Base-by-base conservation (phyloP, 2,888 invertebrate species). In the Monochamus alternatus region DNA sequence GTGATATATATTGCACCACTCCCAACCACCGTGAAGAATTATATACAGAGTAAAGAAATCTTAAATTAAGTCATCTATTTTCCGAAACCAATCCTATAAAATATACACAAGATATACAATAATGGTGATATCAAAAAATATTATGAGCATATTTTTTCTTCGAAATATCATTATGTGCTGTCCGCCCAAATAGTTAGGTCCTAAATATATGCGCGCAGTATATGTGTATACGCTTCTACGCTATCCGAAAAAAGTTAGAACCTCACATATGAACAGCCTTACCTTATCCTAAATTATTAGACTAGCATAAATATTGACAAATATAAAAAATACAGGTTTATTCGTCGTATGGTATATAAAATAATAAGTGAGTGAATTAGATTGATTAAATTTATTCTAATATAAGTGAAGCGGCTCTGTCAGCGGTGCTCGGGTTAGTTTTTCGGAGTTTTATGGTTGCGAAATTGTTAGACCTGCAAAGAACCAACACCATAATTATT, bases 391-490 rank as follows among this genome's bases (percentile, higher is more conserved):
- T 31, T 31, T 78, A 81, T 75, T 81, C 81, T 76, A 80, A 47
- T 60, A 80, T 79, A 60, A 89, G 92, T 82, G 96, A 95, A 84
- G 95, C 94, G 82, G 95, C 95, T 85, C 96, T 93, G 90, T 96
- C 96, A 89, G 60, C 60, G 30, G 95, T 95, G 79, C 85, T 86
- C 87, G 96, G 95, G 91, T 95, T 93, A 86, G 95, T 94, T 91
- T 95, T 96, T 89, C 96, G 92, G 88, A 96, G 92, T 91, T 96
- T 96, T 88, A 96, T 95, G 78, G 96, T 96, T 77, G 96, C 96
- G 88, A 96, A 96, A 89, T 95, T 94, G 89, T 95, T 96, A 86
- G 93, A 93, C 92, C 96, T 96, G 94, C 80, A 90, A 90, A 89
- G 82, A 82, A 78, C 67, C 77, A 76, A 74, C 63, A 58, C 74